Evolutionary conservation across 2,888 invertebrate species (phyloP), one percentile per base, ranked within the genome.

Genomic region (Matsumyia berberina): DNA sequence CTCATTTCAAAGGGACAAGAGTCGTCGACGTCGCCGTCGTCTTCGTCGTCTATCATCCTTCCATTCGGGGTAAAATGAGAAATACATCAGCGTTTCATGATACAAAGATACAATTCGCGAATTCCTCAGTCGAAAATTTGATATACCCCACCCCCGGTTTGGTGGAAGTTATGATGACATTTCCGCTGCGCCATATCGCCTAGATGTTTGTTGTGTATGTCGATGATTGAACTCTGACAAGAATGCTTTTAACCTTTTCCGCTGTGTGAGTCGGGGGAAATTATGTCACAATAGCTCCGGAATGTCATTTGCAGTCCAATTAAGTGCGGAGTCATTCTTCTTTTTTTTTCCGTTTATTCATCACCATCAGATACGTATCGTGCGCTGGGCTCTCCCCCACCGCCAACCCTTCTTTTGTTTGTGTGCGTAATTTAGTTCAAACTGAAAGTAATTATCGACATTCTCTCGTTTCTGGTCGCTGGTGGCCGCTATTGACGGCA

Each of bases 291-390:
- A 76, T 66, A 66, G 57, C 31, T 29, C 11, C 8, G 55, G 67
- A 74, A 66, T 80, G 58, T 55, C 73, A 60, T 74, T 67, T 60
- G 37, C 80, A 53, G 73, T 58, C 72, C 58, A 79, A 79, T 79
- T 66, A 79, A 66, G 37, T 58, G 31, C 11, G 42, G 42, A 42
- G 17, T 66, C 35, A 1, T 35, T 17, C 12, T 19, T 42, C 19
- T 42, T 51, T 31, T 12, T 15, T n/a, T 0, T 15, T 44, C n/a
- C n/a, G n/a, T n/a, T n/a, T n/a, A n/a, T n/a, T n/a, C n/a, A n/a
- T 12, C 4, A 31, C 5, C 11, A n/a, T 39, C 11, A 58, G 57
- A 31, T 55, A 51, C 51, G 29, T 51, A 31, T 29, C 15, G 15
- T 29, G 24, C 0, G n/a, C 24, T 24, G 2, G 8, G 0, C 17